Percentiles rank a stretch among this genome's conserved stretches.
These are phyloP conservation scores for Isoperla grammatica DNA, from an alignment of 2,888 invertebrate genomes.

Conservation along the genomic window DNA sequence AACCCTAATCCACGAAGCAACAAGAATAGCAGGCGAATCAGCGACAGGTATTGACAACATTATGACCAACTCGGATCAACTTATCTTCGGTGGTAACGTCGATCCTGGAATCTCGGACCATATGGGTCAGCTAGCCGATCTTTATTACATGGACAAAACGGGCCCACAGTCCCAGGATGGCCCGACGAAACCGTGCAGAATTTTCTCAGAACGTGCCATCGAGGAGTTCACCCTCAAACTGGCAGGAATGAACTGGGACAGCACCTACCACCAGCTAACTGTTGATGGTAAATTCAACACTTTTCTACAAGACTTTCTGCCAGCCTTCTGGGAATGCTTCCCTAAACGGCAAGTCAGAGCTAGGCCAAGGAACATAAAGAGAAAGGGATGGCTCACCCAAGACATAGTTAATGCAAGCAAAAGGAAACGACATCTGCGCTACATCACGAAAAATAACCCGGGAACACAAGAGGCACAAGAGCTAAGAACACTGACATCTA, in stretches of 20 bases:
- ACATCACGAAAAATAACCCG: neutral
- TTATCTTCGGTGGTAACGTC: neutral
- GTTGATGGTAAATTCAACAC: conserved; percentile 5
- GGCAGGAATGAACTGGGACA: neutral
- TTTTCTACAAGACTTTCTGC: conserved; percentile 1
- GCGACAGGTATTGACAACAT: neutral
- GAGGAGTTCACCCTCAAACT: neutral
- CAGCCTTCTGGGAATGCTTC: neutral
- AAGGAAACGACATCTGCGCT: neutral
- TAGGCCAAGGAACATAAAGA: neutral
- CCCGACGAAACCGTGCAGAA: neutral
- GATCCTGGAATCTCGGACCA: conserved; percentile 9
- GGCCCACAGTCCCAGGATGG: neutral
- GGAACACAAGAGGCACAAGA: neutral
- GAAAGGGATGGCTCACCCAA: conserved; percentile 8
- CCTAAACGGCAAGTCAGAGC: neutral
- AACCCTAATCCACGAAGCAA: neutral
- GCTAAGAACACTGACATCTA: neutral
- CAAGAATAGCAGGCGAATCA: neutral
- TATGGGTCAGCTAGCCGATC: neutral
- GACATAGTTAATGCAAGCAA: neutral
- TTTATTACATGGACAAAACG: neutral
- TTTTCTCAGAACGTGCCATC: no score
- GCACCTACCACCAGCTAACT: neutral
- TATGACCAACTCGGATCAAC: conserved; percentile 1